Base-by-base conservation (phyloP, 2,888 invertebrate genomes). In the Nudaria mundana region DNA sequence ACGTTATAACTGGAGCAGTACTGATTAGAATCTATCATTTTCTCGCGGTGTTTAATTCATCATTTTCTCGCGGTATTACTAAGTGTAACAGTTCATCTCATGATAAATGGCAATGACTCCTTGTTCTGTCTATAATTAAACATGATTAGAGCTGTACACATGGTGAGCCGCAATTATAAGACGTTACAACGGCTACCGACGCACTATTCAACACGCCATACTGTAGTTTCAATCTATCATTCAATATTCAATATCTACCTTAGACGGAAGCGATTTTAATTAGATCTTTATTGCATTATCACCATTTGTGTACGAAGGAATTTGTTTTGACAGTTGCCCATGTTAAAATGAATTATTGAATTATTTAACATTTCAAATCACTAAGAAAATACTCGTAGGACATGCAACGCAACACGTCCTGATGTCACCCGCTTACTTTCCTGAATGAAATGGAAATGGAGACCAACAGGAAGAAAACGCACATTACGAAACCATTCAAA, bases 61-160 rank as follows among this genome's bases (percentile, higher is more conserved):
- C 72, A 78, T 79, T 76, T 73, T 76, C 77, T 73, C 73, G 68
- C 62, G 45, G 41, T 63, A 63, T 82, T 77, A 69, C 71, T 70
- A 76, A 20, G 66, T 77, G 83, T 84, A 87, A 86, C 88, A 82
- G 87, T 87, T 86, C 78, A 81, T 88, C 81, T 84, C 88, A 87
- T 87, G 88, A 81, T 82, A 76, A 82, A 76, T 76, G 61, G 81
- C 87, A 87, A 86, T 87, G 87, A 86, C 78, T 85, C 74, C 78
- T 74, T 75, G 71, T 77, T 72, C 67, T 64, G 40, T 51, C 77
- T 79, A 71, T 87, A 86, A 87, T 87, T 87, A 87, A 82, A 82
- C 76, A 80, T 82, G 85, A 86, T 87, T 86, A 83, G 77, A 79
- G 81, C 81, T 84, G 81, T 83, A 79, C 85, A 86, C 85, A 84